A percentile compares a stretch with the other conserved stretches of the same genome.
Conservation (phyloP, 2,113 vertebrate genomes). For the Taurulus bubalis region DNA sequence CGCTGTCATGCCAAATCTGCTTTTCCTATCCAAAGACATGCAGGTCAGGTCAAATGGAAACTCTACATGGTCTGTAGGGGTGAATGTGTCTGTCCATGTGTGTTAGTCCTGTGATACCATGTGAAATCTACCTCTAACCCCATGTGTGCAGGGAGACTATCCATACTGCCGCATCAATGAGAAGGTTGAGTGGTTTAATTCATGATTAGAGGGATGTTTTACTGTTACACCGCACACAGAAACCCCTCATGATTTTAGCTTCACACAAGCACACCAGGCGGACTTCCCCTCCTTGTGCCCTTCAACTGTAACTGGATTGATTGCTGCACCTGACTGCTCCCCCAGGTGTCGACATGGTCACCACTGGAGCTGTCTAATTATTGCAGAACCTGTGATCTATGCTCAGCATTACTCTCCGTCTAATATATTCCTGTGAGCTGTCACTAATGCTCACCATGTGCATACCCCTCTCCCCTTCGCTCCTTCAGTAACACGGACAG, state of each 20-base stretch:
- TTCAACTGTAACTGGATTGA: slow-evolving; percentile 54
- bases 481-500: background rate
- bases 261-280: background rate
- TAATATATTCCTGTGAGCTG: slow-evolving; percentile 41
- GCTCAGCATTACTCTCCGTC: slow-evolving; percentile 50
- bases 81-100: slow-evolving; percentile 20
- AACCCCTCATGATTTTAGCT: slow-evolving; percentile 14
- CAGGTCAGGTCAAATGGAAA: slow-evolving; percentile 1
- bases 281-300: slow-evolving; percentile 21
- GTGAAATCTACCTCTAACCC: background rate
- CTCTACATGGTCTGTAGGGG: slow-evolving; percentile 7
- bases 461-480: background rate
- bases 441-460: slow-evolving; percentile 24
- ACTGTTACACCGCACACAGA: background rate
- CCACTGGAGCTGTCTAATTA: slow-evolving; percentile 62
- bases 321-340: slow-evolving; percentile 44
- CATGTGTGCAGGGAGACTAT: background rate
- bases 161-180: background rate
- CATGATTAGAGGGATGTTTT: slow-evolving; percentile 32
- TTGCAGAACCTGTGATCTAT: slow-evolving; percentile 63
- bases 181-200: slow-evolving; percentile 6
- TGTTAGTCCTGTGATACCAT: slow-evolving; percentile 8
- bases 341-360: slow-evolving; percentile 53
- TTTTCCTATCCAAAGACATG: slow-evolving; percentile 5
- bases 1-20: background rate